Evolutionary conservation across 2,888 invertebrate species (phyloP).

Genomic region (Boloria euphrosyne): DNA sequence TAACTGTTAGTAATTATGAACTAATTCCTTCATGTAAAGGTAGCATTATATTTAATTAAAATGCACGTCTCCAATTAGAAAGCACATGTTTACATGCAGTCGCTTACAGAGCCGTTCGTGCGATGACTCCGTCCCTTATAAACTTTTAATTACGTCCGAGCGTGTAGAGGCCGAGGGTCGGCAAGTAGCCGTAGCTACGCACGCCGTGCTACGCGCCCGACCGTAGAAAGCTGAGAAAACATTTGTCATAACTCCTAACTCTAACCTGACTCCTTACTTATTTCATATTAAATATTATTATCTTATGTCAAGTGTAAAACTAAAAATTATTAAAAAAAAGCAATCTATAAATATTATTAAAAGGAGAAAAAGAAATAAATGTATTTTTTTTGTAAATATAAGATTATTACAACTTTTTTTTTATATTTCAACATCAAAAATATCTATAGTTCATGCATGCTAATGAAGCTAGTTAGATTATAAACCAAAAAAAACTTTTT

Average conservation of each 20-base stretch:
- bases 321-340: too few species aligned
- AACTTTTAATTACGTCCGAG: constrained; percentile 61
- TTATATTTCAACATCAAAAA: too few species aligned
- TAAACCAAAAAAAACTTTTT: background rate
- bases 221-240: constrained; percentile 4
- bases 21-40: background rate
- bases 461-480: constrained; percentile 2
- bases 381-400: background rate
- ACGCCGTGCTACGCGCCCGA: constrained; percentile 19
- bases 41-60: constrained; percentile 40
- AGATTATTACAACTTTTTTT: too few species aligned
- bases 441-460: background rate
- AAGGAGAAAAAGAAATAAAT: too few species aligned
- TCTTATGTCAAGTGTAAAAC: too few species aligned
- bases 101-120: constrained; percentile 57
- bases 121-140: constrained; percentile 53
- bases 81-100: constrained; percentile 51
- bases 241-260: constrained; percentile 4
- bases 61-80: constrained; percentile 52
- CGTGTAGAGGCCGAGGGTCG: constrained; percentile 14
- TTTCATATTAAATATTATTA: background rate
- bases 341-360: too few species aligned
- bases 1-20: too few species aligned
- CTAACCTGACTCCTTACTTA: background rate
- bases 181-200: constrained; percentile 25